Evolutionary conservation across 1,140 invertebrate genomes (phyloP), one percentile per base, ranked within the genome.

Genomic region (Apolygus lucorum): DNA sequence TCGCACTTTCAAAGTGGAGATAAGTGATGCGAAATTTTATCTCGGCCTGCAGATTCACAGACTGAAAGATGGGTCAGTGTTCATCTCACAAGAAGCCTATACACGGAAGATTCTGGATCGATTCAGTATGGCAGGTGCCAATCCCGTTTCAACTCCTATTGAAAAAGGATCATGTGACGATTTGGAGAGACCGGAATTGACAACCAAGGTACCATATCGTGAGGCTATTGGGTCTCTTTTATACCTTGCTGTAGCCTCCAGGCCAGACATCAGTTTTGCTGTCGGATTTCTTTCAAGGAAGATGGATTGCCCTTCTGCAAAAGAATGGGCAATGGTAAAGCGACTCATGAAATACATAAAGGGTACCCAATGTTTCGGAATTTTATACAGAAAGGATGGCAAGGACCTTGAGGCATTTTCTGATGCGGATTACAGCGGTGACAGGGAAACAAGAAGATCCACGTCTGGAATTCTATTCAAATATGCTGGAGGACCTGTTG

Each of bases 371-470:
- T 4, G 22, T 11, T 71, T 72, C 27, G 73, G 75, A 28, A 76
- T 78, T 21, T 14, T 71, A 13, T 78, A 78, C 70, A 63, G 71
- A 17, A 52, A 62, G 28, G 68, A 75, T 66, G 26, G 2, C 52
- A 28, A 70, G 1, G 22, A 65, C 22, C 22, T 59, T 59, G 29
- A 34, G 62, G 29, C 29, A 26, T 68, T 13, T 49, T 70, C 2
- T 69, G 78, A 80, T 73, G 74, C 78, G 14, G 76, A 80, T 74
- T 78, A 71, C 74, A 77, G 76, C 24, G 71, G 74, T 25, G 75
- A 78, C 71, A 0, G 71, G 8, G 72, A 75, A 21, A 76, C 75
- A 0, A 68, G 77, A 22, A 75, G 75, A 66, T 79, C 75, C 28
- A 79, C 74, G 28, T 68, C 71, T 8, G 74, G 74, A 64, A 63